phyloP scores from a whole-genome alignment of 2,113 vertebrate species.

The Leptosomus discolor region DNA sequence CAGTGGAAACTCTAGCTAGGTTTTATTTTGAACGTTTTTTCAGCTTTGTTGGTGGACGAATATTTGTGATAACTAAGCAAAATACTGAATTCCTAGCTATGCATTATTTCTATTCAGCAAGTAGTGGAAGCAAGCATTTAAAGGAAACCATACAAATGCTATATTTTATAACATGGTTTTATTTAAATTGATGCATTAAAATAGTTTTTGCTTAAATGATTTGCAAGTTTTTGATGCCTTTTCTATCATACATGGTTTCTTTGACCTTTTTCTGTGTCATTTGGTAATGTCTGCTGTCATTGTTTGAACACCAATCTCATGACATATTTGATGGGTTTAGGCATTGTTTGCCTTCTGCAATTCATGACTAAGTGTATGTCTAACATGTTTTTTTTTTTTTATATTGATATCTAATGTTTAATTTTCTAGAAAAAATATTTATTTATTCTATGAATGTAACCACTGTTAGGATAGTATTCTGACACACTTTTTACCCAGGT shows the following conservation, averaged over 20 bases:
- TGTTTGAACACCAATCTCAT: slow-evolving; percentile 65
- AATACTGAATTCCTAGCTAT: not conserved
- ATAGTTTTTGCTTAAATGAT: slow-evolving; percentile 40
- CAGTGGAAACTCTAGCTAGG: not conserved
- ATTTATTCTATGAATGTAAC: not conserved
- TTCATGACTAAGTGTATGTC: slow-evolving; percentile 27
- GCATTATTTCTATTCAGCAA: slow-evolving; percentile 16
- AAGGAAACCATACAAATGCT: slow-evolving; percentile 13
- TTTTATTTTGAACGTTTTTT: not conserved
- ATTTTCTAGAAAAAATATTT: not conserved
- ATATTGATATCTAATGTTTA: not conserved
- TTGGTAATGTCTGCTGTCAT: slow-evolving; percentile 71
- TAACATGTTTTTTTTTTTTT: not conserved
- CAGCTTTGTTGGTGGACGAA: not conserved
- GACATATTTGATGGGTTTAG: slow-evolving; percentile 62
- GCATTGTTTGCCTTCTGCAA: slow-evolving; percentile 66
- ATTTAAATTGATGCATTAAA: not conserved
- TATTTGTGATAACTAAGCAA: not conserved
- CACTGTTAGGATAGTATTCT: not conserved
- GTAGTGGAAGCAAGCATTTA: not conserved
- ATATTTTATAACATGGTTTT: not conserved
- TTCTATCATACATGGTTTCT: slow-evolving; percentile 61
- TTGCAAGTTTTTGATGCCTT: slow-evolving; percentile 53
- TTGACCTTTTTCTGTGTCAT: slow-evolving; percentile 64
- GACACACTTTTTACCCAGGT: not conserved